phyloP scores from a whole-genome alignment of 2,888 invertebrate species.

The Polia nebulosa region DNA sequence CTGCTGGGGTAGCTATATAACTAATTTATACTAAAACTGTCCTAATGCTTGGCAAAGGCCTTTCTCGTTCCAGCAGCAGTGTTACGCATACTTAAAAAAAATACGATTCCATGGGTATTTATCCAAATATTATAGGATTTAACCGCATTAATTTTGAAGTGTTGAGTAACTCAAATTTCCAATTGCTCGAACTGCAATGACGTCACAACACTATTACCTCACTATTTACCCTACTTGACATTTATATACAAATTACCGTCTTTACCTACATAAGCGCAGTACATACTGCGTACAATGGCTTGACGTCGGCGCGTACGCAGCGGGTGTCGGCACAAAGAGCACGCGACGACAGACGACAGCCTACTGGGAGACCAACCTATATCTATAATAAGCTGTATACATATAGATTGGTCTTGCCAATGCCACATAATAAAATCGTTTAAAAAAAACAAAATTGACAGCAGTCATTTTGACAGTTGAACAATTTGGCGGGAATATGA shows the following conservation, averaged over 20 bases:
- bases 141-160: too few species aligned
- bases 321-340: conserved; percentile 64
- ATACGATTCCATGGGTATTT: too few species aligned
- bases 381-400: conserved; percentile 28
- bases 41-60: too few species aligned
- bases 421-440: conserved; percentile 3
- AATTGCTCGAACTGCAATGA: neutral
- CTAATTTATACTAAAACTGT: too few species aligned
- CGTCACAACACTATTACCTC: neutral
- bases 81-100: too few species aligned
- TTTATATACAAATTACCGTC: conserved; percentile 56
- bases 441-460: conserved; percentile 1
- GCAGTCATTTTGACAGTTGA: conserved; percentile 17
- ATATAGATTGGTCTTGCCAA: conserved; percentile 13
- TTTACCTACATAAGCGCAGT: conserved; percentile 27
- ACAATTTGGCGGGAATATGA: conserved; percentile 7
- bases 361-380: conserved; percentile 49
- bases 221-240: conserved; percentile 29
- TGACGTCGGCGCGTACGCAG: conserved; percentile 54
- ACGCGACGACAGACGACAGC: conserved; percentile 52
- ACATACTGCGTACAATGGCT: conserved; percentile 59
- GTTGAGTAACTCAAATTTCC: neutral
- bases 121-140: too few species aligned
- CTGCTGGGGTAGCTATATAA: too few species aligned
- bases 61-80: too few species aligned